Evolutionary conservation across 2,113 vertebrate species (phyloP).

Genomic region (Phalacrocorax brasilianus): DNA sequence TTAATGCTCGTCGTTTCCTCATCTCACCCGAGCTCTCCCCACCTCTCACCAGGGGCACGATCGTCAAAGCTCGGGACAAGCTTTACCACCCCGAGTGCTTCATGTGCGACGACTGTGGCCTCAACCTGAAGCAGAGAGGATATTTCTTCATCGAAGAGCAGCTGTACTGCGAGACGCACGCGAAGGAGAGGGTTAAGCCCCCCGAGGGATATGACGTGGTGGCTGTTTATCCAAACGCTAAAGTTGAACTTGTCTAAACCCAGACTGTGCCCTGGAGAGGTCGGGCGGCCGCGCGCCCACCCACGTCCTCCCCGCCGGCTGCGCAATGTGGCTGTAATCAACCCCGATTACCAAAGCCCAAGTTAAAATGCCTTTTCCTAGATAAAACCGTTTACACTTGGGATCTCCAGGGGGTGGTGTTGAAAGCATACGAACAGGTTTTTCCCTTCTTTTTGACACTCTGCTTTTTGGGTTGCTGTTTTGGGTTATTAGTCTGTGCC

Average conservation of each 20-base stretch:
- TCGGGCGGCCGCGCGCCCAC: conserved; percentile 1
- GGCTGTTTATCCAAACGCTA: conserved; percentile 97
- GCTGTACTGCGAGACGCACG: conserved; percentile 95
- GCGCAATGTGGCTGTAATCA: neutral
- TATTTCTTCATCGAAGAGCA: conserved; percentile 98
- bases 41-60: conserved; percentile 82
- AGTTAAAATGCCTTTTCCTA: conserved; percentile 40
- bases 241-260: conserved; percentile 89
- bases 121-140: conserved; percentile 93
- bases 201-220: conserved; percentile 98
- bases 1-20: rapidly evolving
- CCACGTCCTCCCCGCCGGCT: conserved; percentile 13
- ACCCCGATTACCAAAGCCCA: neutral
- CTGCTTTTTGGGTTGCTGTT: conserved; percentile 44
- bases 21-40: neutral
- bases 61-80: conserved; percentile 96
- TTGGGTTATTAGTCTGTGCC: neutral
- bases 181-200: conserved; percentile 92
- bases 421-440: conserved; percentile 54
- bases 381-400: conserved; percentile 60
- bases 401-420: conserved; percentile 40
- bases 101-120: conserved; percentile 91
- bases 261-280: neutral
- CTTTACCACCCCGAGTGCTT: conserved; percentile 97
- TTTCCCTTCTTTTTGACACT: conserved; percentile 45